phyloP scores from a whole-genome alignment of 2,113 vertebrate species.

The Apaloderma vittatum region DNA sequence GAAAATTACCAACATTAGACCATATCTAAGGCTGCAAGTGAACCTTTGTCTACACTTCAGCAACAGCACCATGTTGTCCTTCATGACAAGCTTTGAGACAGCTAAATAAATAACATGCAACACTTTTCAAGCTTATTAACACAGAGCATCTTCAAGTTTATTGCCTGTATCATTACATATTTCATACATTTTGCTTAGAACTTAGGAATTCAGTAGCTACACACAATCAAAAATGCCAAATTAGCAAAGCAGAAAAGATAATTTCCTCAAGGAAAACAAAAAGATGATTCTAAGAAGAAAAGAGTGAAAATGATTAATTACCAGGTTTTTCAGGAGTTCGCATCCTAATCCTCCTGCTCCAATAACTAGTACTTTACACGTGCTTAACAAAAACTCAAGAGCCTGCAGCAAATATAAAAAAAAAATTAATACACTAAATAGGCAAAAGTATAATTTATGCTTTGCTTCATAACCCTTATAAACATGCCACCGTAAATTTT shows the following conservation, averaged over 20 bases:
- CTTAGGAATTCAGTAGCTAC: not conserved
- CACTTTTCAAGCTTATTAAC: not conserved
- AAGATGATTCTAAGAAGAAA: not conserved
- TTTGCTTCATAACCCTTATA: not conserved
- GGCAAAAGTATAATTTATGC: not conserved
- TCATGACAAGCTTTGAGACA: not conserved
- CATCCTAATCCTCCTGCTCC: constrained; percentile 97
- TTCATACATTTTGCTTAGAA: not conserved
- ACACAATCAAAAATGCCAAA: not conserved
- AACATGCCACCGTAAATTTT: not conserved
- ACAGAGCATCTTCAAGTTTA: not conserved
- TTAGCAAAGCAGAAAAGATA: not conserved
- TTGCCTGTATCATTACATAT: not conserved
- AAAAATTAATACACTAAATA: constrained; percentile 48
- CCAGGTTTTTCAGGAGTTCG: constrained; percentile 97
- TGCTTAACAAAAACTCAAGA: constrained; percentile 92
- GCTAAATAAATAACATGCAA: not conserved
- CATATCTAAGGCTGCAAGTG: not conserved
- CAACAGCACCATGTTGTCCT: not conserved
- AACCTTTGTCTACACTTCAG: not conserved
- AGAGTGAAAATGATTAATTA: constrained; percentile 76
- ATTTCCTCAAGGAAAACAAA: not conserved
- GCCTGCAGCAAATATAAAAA: constrained; percentile 82
- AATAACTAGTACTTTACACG: constrained; percentile 94
- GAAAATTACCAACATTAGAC: not conserved